Evolutionary conservation across 2,888 invertebrate genomes (phyloP), one percentile per base, ranked within the genome.

Genomic region (Pheosia tremula): DNA sequence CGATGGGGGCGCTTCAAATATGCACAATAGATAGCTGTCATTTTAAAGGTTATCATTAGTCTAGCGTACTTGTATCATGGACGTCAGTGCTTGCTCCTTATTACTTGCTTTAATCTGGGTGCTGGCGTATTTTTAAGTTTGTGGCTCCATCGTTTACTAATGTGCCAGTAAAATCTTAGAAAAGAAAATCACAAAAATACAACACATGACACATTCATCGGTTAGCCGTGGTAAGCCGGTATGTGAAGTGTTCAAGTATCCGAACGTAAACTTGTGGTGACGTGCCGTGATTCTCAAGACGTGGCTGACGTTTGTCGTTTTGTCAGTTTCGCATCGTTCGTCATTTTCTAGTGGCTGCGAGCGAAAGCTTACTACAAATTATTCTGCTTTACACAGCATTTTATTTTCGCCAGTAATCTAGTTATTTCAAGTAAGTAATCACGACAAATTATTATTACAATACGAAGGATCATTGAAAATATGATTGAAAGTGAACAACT

Each of bases 221-320:
- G 24, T 24, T 24, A 24, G 24, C 41, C 2, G 41, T 41, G 6
- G 2, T 5, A 8, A 4, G 8, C 2, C 8, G 10, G n/a, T 47
- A 47, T 59, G 7, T 43, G 47, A n/a, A 41, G 53, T 13, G 9
- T 54, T 7, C 9, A 7, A 58, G 72, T 83, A 84, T 86, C 84
- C 84, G 77, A 87, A 78, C 73, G 62, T 6, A 58, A 43, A 57
- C 71, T 62, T 56, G 9, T 84, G 90, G 72, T 92, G 93, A 93
- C 93, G 93, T 90, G 89, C 84, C 81, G 83, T 72, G 80, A 81
- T 83, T 83, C 78, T 84, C 84, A 83, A 87, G 81, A 93, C 93
- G 93, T 93, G 93, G 93, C 92, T 93, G 93, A 90, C 93, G 86
- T 91, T 86, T 86, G 61, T 69, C 80, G 78, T 78, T 77, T 76